Conservation (phyloP, 2,888 invertebrate species). For the Elysia crispata region DNA sequence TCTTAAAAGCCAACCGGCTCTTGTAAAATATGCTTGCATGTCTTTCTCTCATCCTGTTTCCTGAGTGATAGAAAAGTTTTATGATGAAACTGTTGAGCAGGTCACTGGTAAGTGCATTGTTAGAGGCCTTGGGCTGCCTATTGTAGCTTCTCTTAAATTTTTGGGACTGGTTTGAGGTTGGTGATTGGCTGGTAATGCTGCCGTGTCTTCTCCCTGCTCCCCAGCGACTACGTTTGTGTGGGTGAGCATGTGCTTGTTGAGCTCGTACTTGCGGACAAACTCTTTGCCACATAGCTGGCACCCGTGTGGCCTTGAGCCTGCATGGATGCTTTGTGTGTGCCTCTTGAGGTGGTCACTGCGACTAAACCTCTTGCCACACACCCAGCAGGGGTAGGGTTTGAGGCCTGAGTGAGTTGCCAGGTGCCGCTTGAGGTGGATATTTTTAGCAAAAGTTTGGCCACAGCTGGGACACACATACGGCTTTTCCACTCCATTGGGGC, state of each 20-base stretch:
- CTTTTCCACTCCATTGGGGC: conserved; percentile 62
- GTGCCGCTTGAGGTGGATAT: conserved; percentile 66
- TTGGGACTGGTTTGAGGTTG: no score
- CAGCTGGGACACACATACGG: conserved; percentile 64
- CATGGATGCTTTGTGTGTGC: conserved; percentile 64
- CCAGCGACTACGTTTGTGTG: conserved; percentile 31
- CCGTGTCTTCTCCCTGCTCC: background rate
- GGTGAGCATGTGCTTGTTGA: conserved; percentile 62
- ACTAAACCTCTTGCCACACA: conserved; percentile 63
- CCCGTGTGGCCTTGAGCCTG: conserved; percentile 59
- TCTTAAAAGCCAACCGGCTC: no score
- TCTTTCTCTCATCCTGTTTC: no score
- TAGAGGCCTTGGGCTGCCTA: no score
- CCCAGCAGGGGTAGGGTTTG: conserved; percentile 62
- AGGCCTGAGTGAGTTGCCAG: conserved; percentile 63
- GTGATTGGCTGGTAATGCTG: no score
- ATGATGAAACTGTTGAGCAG: no score
- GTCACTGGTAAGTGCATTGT: no score
- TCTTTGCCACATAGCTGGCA: conserved; percentile 62
- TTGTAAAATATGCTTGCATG: no score
- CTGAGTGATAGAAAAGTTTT: no score
- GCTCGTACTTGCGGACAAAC: conserved; percentile 64
- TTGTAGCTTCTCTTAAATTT: no score
- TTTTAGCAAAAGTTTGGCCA: conserved; percentile 63
- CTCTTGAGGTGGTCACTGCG: conserved; percentile 64